Base-by-base conservation (phyloP, 2,888 invertebrate genomes). In the Magallana nippona region DNA sequence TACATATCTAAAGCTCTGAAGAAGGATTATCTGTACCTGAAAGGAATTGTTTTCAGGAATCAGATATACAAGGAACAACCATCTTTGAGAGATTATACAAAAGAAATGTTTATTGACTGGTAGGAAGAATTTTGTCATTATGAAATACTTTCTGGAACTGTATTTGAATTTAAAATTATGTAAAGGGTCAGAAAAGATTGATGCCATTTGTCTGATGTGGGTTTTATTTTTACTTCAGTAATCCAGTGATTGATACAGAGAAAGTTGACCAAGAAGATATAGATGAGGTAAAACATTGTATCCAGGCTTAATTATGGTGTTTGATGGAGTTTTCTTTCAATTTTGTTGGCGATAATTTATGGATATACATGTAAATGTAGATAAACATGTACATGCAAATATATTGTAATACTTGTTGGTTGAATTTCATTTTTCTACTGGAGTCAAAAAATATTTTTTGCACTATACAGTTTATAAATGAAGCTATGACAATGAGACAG, bases 11-110 rank as follows among this genome's bases (percentile, higher is more conserved):
- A 96, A 91, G 96, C 97, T 10, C 95, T 98, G 84, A 95, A 96
- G 89, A 95, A 96, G 85, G 97, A 98, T 95, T 95, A 96, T 0
- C 95, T 95, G 81, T 98, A 97, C 93, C 93, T 96, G 10, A 96
- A 97, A 93, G 97, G 97, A 5, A 94, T 97, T 84, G 96, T 96
- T 1, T 96, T 97, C 86, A 95, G 96, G 86, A 96, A 96, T 92
- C 95, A 96, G 89, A 97, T 98, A 89, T 96, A 96, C 91, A 95
- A 95, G 87, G 95, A 96, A 89, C 96, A 96, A 94, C 96, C 97
- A 79, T 96, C 96, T 85, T 95, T 97, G 87, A 95, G 95, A 94
- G 95, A 87, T 55, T 89, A 92, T 56, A 90, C 92, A 44, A 87
- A 86, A 55, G 88, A 92, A 27, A 89, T 92, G 83, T 94, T 94